phyloP scores from a whole-genome alignment of 35 echinoderm and acorn worm species.

The Holothuria glaberrima region DNA sequence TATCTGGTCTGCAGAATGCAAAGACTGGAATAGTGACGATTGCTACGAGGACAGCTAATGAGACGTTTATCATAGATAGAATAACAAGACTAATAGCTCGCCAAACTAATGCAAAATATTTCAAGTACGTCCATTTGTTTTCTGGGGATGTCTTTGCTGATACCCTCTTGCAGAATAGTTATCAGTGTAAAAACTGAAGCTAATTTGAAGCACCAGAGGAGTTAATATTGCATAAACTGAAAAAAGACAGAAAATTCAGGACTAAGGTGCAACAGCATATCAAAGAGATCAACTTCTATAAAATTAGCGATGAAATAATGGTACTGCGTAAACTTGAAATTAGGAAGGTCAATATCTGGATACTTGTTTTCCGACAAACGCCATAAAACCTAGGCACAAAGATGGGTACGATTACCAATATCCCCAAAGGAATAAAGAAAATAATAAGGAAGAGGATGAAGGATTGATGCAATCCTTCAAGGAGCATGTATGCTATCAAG shows the following conservation, averaged over 20 bases:
- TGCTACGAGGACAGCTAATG: slow-evolving; percentile 80
- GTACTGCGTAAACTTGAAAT: slow-evolving; percentile 56
- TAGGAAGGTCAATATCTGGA: slow-evolving; percentile 16
- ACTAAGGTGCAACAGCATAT: slow-evolving; percentile 69
- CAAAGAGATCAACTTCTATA: slow-evolving; percentile 75
- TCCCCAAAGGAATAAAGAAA: slow-evolving; percentile 90
- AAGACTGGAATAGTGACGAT: slow-evolving; percentile 76
- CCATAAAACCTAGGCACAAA: slow-evolving; percentile 75
- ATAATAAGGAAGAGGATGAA: slow-evolving; percentile 95
- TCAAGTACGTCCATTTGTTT: slow-evolving; percentile 76
- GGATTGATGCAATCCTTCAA: slow-evolving; percentile 95
- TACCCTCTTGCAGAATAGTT: slow-evolving; percentile 57
- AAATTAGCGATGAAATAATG: slow-evolving; percentile 76
- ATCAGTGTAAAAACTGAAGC: slow-evolving; percentile 64
- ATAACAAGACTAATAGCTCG: slow-evolving; percentile 69
- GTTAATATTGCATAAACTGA: slow-evolving; percentile 52
- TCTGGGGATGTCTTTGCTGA: slow-evolving; percentile 4
- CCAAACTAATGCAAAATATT: slow-evolving; percentile 88
- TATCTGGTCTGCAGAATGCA: slow-evolving; percentile 62
- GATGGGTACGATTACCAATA: slow-evolving; percentile 69
- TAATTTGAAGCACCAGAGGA: slow-evolving; percentile 63
- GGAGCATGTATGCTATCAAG: slow-evolving; percentile 84
- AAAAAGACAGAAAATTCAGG: slow-evolving; percentile 72
- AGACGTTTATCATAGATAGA: slow-evolving; percentile 90
- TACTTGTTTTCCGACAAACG: not conserved